Base-by-base conservation (phyloP, 2,113 vertebrate genomes). In the Theristicus caerulescens region DNA sequence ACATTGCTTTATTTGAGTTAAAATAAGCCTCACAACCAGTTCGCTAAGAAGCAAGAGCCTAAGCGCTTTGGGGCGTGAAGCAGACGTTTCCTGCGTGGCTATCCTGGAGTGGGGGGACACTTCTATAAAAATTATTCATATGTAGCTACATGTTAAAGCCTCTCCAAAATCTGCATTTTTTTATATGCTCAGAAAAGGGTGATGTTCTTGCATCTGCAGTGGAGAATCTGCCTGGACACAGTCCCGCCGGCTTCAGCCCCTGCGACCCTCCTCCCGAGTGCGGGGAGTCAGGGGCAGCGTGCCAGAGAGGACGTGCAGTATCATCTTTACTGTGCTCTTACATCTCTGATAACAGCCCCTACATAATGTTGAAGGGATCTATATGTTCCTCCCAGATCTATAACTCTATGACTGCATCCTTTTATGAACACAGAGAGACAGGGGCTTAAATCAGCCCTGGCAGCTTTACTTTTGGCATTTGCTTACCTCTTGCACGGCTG, bases 221-320 rank as follows among this genome's bases (percentile, higher is more conserved):
- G 42, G 29, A 84, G 36, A 71, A 65, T 36, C 14, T 66, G 29
- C 34, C 26, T 27, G 71, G 42, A 59, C 49, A 27, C 5, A 10
- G 18, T 47, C 40, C 27, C 73, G 55, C 40, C 6, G 13, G 6
- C 36, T 36, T 70, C 54, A 83, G 67, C 26, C 54, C 36, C 58
- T 42, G 25, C 79, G 76, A 31, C 13, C 11, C 57, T 31, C 49
- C 69, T 73, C 32, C 54, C 0, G 7, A 5, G 8, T 2, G 42
- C 0, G 0, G 16, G 51, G 55, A 57, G 27, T 3, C 7, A 16
- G 4, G 38, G 64, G 34, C 46, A 65, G 58, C 1, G 4, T 1
- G 3, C 55, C 55, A 82, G 46, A 52, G 40, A 49, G 55, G 25
- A 74, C 57, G 7, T 24, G 52, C 0, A 2, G 7, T 3, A 24